A percentile compares a stretch with the other conserved stretches of the same genome.
Conservation (phyloP, 2,888 invertebrate genomes). For the Frankliniella fusca region DNA sequence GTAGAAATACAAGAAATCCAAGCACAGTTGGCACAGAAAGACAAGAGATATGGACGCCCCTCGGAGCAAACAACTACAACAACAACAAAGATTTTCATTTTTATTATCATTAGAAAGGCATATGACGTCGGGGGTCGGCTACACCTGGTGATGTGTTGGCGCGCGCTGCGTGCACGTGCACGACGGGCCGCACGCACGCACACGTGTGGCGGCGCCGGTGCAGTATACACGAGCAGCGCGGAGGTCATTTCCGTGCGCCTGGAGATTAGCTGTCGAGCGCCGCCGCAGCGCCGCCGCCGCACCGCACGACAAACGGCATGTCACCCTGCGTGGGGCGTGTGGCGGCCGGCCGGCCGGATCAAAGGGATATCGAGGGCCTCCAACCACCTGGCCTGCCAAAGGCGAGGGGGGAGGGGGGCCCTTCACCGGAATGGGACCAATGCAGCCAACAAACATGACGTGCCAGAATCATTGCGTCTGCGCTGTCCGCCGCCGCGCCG, state of each 20-base stretch:
- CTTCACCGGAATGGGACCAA: too few species aligned
- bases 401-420: too few species aligned
- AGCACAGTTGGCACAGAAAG: too few species aligned
- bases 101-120: too few species aligned
- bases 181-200: neutral
- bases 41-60: too few species aligned
- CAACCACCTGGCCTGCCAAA: too few species aligned
- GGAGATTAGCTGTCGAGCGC: slow-evolving; percentile 21
- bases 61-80: too few species aligned
- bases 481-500: neutral
- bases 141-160: too few species aligned
- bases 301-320: neutral
- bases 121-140: too few species aligned
- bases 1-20: too few species aligned
- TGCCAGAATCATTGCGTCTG: neutral
- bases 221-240: neutral
- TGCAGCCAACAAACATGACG: neutral
- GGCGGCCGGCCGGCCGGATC: neutral
- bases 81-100: too few species aligned
- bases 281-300: neutral
- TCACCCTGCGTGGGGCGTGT: neutral
- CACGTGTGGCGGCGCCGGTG: neutral
- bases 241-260: slow-evolving; percentile 9
- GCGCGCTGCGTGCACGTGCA: too few species aligned
- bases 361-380: neutral